A percentile compares a stretch with the other conserved stretches of the same genome.
Conservation (phyloP, 2,113 vertebrate genomes). For the Chitala chitala region DNA sequence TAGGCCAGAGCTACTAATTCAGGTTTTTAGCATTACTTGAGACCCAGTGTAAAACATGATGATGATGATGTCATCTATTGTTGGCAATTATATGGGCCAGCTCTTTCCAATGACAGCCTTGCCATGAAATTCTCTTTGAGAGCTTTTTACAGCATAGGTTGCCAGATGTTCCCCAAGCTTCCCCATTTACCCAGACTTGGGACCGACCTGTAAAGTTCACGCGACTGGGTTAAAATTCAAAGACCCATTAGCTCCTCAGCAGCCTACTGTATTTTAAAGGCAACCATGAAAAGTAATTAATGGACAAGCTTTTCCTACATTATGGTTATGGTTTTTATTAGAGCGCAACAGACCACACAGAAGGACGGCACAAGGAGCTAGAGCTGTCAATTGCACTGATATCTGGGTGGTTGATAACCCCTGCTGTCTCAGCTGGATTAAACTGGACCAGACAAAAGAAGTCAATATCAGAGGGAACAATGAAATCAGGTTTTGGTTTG, state of each 20-base stretch:
- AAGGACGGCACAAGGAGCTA: not conserved
- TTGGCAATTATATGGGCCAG: no score
- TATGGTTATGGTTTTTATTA: not conserved
- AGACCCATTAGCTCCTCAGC: not conserved
- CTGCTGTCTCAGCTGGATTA: slow-evolving; percentile 10
- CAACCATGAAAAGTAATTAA: no score
- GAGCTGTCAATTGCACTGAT: slow-evolving; percentile 3
- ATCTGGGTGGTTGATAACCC: not conserved
- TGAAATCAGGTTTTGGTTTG: not conserved
- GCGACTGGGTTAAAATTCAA: not conserved
- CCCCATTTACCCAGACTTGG: not conserved
- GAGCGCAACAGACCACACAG: not conserved
- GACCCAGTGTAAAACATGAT: no score
- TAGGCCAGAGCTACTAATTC: no score
- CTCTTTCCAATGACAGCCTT: no score
- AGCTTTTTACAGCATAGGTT: no score
- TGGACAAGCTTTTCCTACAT: no score
- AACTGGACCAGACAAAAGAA: slow-evolving; percentile 12
- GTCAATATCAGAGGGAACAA: slow-evolving; percentile 6
- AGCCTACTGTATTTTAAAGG: not conserved
- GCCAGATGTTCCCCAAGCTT: no score
- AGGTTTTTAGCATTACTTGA: no score
- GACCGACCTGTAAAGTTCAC: no score
- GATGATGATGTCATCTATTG: no score
- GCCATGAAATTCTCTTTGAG: no score